Conservation (phyloP, 1,140 invertebrate species). For the Eumaeus atala region DNA sequence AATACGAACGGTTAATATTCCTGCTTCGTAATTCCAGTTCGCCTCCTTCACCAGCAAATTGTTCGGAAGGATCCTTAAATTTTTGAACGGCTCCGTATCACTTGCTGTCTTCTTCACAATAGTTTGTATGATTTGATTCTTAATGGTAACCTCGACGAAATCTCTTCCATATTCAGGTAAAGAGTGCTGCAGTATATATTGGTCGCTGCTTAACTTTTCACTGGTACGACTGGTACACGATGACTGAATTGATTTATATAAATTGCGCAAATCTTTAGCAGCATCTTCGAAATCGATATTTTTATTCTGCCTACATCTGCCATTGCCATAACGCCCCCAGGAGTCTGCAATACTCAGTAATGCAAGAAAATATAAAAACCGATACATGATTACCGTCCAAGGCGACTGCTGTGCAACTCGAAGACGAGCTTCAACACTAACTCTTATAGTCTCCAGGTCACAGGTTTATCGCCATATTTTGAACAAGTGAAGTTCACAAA, state of each 20-base stretch:
- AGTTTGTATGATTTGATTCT: background rate
- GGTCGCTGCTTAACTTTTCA: background rate
- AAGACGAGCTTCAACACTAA: too few species aligned
- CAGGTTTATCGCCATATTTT: too few species aligned
- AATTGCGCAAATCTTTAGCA: background rate
- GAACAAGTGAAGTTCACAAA: too few species aligned
- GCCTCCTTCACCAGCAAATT: background rate
- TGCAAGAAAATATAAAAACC: background rate
- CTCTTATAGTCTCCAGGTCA: too few species aligned
- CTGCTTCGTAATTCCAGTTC: too few species aligned
- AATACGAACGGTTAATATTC: too few species aligned
- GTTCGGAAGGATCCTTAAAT: background rate
- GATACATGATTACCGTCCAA: background rate
- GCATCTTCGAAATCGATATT: background rate
- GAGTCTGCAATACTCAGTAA: background rate
- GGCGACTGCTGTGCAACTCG: too few species aligned
- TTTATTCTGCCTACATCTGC: too few species aligned
- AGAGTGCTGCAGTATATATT: background rate
- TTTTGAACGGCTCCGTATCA: background rate
- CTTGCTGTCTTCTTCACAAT: background rate
- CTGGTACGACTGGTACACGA: background rate
- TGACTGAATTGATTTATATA: background rate
- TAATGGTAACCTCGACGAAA: slow-evolving; percentile 3
- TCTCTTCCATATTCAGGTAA: slow-evolving; percentile 16
- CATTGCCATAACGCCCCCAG: background rate